Base-by-base conservation (phyloP, 2,113 vertebrate species). In the Strix aluco region DNA sequence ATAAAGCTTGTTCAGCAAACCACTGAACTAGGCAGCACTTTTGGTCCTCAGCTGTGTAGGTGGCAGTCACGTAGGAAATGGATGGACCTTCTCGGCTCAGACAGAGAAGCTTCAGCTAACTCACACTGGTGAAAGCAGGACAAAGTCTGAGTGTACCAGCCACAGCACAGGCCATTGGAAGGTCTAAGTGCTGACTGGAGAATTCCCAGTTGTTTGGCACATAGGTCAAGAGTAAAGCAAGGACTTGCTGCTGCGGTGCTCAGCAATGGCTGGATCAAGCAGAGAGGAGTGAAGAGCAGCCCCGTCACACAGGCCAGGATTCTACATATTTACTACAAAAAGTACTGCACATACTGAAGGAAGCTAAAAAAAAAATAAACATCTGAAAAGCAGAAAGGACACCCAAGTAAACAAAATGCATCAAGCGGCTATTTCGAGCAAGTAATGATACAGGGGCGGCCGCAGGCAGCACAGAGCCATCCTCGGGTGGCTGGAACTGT, bases 21-120 rank as follows among this genome's bases (percentile, higher is more conserved):
- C 22, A 18, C 47, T 55, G 47, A 55, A 32, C 10, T 5, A 16
- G n/a, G 54, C 61, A 57, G n/a, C 36, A 6, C 54, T 55, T 54
- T 21, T 36, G 17, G 12, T 36, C 46, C 73, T 78, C 34, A 13
- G 34, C 66, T 27, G 10, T 6, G 44, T 21, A 21, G 71, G 63
- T 12, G 9, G 18, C 36, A 29, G 27, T 38, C 27, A 7, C 3
- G 3, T 32, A 15, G 47, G 81, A 57, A 36, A 32, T 0, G 0
- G 38, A 5, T 40, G 26, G 61, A 51, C 32, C 42, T 66, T 61
- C 80, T 69, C 1, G 0, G n/a, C 58, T 72, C 65, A 27, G 67
- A 62, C 65, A 27, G 67, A 62, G 47, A 9, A 47, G 47, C 38
- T 59, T 29, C 10, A 2, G n/a, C 40, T 38, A 32, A 36, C 47